Evolutionary conservation across 2,113 vertebrate genomes (phyloP), one percentile per base, ranked within the genome.

Genomic region (Marmota flaviventris): DNA sequence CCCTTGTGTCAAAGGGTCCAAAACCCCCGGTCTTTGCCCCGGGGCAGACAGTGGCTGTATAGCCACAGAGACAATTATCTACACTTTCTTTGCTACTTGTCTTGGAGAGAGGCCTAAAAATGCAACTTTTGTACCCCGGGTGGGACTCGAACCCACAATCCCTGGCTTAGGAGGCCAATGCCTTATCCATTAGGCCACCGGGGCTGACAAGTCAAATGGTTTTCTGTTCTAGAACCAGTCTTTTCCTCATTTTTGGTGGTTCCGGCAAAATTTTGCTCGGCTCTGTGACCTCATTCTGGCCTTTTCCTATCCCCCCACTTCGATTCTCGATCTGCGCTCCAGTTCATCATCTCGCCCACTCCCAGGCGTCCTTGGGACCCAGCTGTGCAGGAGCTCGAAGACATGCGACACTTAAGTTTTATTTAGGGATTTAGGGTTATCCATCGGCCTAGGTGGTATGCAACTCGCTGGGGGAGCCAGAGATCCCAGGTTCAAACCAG

Each of bases 141-240:
- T 95, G 85, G 85, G 96, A 95, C 93, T 93, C 89, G 72, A 78
- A 34, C 98, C 97, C 97, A 97, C 97, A 98, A 97, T 97, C 97
- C 96, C 97, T 97, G 98, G 98, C 97, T 98, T 97, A 98, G 98
- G 98, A 98, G 98, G 98, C 98, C 98, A 98, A 93, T 98, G 98
- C 98, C 98, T 98, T 98, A 98, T 98, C 98, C 97, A 97, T 98
- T 98, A 98, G 98, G 98, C 98, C 98, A 97, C 98, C 90, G 97
- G 98, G 98, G 98, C 98, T 8, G 34, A 70, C 34, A 18, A 34
- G 5, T 58, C 2, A 4, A 8, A 0, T 2, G 0, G 1, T 1
- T 8, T 17, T 34, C 25, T 11, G 2, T 24, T 56, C 14, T 48
- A n/a, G 42, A 17, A 45, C 67, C 48, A 76, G 67, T 65, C 4